Conservation (phyloP, 37 sponge, comb jelly and placozoan genomes). For the Aplysina aerophoba region DNA sequence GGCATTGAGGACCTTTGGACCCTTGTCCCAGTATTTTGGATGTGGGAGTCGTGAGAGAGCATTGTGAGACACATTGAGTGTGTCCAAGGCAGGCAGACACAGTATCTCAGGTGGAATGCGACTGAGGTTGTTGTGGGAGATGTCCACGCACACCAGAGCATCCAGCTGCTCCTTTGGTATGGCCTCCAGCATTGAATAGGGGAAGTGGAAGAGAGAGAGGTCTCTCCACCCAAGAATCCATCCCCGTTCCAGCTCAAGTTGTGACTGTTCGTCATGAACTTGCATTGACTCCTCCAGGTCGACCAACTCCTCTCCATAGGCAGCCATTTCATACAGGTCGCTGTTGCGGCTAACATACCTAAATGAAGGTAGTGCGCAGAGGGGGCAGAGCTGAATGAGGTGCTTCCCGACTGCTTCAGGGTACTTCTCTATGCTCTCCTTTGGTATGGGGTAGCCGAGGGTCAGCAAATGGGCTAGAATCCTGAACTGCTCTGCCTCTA, state of each 20-base stretch:
- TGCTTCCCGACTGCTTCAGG: conserved; percentile 37
- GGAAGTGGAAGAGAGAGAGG: conserved; percentile 50
- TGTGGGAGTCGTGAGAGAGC: conserved; percentile 32
- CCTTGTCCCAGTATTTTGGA: conserved; percentile 28
- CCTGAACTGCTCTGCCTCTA: conserved; percentile 40
- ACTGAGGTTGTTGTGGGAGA: conserved; percentile 62
- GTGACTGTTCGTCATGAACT: conserved; percentile 46
- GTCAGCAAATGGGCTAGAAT: conserved; percentile 59
- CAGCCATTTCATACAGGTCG: conserved; percentile 6
- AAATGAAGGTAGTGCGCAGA: conserved; percentile 45
- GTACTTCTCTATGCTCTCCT: conserved; percentile 40
- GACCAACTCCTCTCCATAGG: conserved; percentile 23
- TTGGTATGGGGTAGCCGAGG: conserved; percentile 62
- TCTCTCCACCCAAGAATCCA: conserved; percentile 61
- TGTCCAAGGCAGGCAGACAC: conserved; percentile 46
- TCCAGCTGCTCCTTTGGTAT: background rate
- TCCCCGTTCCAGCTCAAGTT: conserved; percentile 27
- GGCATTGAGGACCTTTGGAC: background rate
- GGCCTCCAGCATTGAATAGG: conserved; percentile 22
- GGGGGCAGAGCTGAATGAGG: conserved; percentile 43
- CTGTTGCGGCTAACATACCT: background rate
- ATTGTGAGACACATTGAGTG: conserved; percentile 64
- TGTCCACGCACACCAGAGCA: conserved; percentile 43
- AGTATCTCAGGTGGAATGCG: conserved; percentile 45
- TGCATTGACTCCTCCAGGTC: conserved; percentile 45